Evolutionary conservation across 1,140 invertebrate genomes (phyloP).

Genomic region (Drosophila parabipectinata): DNA sequence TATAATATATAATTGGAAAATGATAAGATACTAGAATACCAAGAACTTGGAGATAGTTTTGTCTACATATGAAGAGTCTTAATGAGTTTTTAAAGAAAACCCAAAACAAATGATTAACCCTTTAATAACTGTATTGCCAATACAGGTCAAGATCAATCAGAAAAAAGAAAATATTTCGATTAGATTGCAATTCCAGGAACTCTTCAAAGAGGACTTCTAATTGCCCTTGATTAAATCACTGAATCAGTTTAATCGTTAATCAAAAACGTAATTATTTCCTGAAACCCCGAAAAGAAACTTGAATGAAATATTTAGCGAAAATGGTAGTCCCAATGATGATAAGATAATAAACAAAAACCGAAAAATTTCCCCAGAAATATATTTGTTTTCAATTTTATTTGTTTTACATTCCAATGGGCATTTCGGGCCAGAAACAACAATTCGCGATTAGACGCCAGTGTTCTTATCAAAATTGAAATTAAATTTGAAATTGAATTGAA

Average conservation of each 20-base stretch:
- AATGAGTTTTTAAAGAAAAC: background rate
- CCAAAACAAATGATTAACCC: background rate
- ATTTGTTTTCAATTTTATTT: background rate
- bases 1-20: conserved; percentile 14
- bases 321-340: background rate
- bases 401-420: background rate
- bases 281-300: background rate
- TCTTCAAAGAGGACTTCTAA: background rate
- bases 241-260: background rate
- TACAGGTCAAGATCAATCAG: conserved; percentile 26
- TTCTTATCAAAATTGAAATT: conserved; percentile 26
- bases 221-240: conserved; percentile 9
- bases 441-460: conserved; percentile 22
- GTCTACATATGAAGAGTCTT: background rate
- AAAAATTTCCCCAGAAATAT: background rate
- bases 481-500: conserved; percentile 8
- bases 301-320: conserved; percentile 1
- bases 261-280: background rate
- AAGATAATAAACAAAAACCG: background rate
- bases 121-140: background rate
- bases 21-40: conserved; percentile 32
- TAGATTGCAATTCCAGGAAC: conserved; percentile 27
- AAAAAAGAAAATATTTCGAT: background rate
- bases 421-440: conserved; percentile 10
- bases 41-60: background rate